phyloP scores from a whole-genome alignment of 2,113 vertebrate species.

The Coptodon bakossiorum region DNA sequence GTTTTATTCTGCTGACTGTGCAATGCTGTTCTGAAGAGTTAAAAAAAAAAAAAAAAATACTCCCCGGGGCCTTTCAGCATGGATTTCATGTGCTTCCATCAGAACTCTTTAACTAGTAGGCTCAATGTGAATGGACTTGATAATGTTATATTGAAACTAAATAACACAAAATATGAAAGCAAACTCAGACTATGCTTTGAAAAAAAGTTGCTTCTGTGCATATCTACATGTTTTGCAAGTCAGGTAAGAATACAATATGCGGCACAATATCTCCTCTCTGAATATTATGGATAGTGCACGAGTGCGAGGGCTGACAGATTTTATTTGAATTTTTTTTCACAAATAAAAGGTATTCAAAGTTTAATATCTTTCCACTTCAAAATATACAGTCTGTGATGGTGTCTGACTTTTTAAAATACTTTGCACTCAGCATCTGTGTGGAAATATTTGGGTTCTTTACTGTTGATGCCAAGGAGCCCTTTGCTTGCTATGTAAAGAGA shows the following conservation, averaged over 20 bases:
- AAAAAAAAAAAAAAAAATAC: not conserved
- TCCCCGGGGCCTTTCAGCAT: constrained; percentile 12
- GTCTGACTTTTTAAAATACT: not conserved
- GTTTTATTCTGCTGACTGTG: constrained; percentile 24
- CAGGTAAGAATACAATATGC: not conserved
- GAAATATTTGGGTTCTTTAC: not conserved
- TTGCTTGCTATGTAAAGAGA: not conserved
- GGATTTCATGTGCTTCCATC: constrained; percentile 46
- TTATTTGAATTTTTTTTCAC: not conserved
- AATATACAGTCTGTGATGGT: not conserved
- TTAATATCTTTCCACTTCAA: not conserved
- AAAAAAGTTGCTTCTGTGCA: not conserved
- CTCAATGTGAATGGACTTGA: constrained; percentile 28
- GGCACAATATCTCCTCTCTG: not conserved
- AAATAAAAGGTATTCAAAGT: not conserved
- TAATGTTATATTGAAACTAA: not conserved
- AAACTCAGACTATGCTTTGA: not conserved
- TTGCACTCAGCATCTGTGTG: not conserved
- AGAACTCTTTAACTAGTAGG: not conserved
- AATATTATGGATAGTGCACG: not conserved
- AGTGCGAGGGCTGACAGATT: not conserved
- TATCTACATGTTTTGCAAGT: not conserved
- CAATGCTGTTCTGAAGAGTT: not conserved
- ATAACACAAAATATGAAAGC: not conserved
- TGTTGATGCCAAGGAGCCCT: not conserved